Conservation (phyloP, 2,888 invertebrate genomes). For the Ormyrus nitidulus region DNA sequence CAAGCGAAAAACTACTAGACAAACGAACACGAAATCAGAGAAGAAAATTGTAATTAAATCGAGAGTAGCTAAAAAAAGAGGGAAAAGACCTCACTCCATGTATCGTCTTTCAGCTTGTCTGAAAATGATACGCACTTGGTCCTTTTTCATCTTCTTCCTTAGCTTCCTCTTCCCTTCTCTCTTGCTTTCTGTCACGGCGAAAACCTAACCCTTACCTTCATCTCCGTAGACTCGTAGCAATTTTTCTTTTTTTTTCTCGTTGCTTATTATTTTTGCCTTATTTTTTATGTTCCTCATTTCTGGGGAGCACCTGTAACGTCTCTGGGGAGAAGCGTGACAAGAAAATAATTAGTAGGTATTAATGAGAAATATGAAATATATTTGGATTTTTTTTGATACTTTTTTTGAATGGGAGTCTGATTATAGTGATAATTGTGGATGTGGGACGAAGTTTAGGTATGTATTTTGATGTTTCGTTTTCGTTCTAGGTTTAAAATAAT, state of each 20-base stretch:
- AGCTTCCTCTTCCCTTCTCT: neutral
- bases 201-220: conserved; percentile 6
- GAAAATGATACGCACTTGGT: conserved; percentile 67
- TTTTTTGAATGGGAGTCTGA: no score
- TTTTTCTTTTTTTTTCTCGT: conserved; percentile 9
- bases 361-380: no score
- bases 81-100: conserved; percentile 51
- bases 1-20: neutral
- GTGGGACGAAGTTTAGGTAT: no score
- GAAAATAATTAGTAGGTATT: no score
- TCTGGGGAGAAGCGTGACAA: neutral
- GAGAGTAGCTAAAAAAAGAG: conserved; percentile 58
- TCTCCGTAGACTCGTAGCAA: neutral
- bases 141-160: conserved; percentile 30
- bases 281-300: no score
- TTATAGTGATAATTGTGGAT: no score
- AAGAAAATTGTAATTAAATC: conserved; percentile 70
- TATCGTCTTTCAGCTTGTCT: conserved; percentile 68
- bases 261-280: neutral
- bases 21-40: conserved; percentile 64
- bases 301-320: neutral
- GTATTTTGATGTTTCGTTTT: no score
- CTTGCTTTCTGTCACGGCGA: neutral
- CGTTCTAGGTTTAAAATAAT: no score
- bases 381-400: no score